Base-by-base conservation (phyloP, 2,113 vertebrate species). In the Rhadina sibilatrix region DNA sequence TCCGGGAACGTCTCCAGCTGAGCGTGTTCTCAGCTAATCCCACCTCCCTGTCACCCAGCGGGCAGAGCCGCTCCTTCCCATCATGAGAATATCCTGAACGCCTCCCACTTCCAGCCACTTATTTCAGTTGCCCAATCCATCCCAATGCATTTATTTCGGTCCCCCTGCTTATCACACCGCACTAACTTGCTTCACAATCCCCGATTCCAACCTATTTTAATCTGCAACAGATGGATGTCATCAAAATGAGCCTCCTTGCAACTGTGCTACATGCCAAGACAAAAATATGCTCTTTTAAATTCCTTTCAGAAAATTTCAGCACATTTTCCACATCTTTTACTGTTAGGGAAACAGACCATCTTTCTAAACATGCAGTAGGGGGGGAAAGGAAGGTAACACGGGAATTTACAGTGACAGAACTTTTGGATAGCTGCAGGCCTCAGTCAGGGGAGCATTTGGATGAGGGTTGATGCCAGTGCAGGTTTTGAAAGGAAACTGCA, bases 231-330 rank as follows among this genome's bases (percentile, higher is more conserved):
- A 98, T 91, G 97, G 95, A 47, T 86, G 49, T 47, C 82, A 85
- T 90, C 89, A 76, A 78, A 96, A 61, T 7, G 28, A 68, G 63
- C 76, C 74, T 91, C 76, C 84, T 94, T 93, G 95, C 47, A 82
- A 88, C 71, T 44, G 44, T 4, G 23, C 84, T 74, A 90, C 59
- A 10, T 50, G 69, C 83, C 76, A 87, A 96, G 85, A 83, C 78
- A 72, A 68, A 97, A 97, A 97, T 80, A 94, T 74, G 95, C 84
- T 90, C 71, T 94, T 95, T 93, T 22, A 79, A 89, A 90, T 87
- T 90, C 94, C 89, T 96, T 84, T 84, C 70, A 37, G 93, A 79
- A 89, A 90, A 77, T 57, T 89, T 84, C 64, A 93, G 80, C 77
- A 56, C 12, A 44, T 79, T 89, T 93, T 77, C 83, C 53, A n/a